Percentiles rank a stretch among this genome's conserved stretches.
phyloP scores from a whole-genome alignment of 2,113 vertebrate genomes.

The Protobothrops mucrosquamatus region DNA sequence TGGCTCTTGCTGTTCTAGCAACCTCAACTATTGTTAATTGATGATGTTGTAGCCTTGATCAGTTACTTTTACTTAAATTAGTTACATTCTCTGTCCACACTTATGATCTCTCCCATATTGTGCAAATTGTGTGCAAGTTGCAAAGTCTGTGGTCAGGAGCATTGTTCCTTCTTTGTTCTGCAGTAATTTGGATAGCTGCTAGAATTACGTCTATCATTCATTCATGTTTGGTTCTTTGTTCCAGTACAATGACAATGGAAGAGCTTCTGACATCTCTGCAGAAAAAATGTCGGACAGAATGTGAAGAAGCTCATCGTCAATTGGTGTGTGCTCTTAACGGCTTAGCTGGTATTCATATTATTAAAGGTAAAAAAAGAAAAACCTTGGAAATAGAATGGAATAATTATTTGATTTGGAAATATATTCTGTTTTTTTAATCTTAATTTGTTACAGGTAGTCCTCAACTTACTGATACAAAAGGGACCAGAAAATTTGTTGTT shows the following conservation, averaged over 20 bases:
- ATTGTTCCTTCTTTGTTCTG: background rate
- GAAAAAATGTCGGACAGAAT: slow-evolving; percentile 96
- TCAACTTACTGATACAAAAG: background rate
- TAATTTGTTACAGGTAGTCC: background rate
- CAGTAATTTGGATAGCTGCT: background rate
- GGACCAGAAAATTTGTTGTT: background rate
- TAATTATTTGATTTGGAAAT: background rate
- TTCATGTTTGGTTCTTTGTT: slow-evolving; percentile 46
- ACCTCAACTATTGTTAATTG: background rate
- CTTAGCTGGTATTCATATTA: slow-evolving; percentile 96
- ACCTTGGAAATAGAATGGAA: slow-evolving; percentile 13
- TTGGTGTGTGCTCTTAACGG: slow-evolving; percentile 96
- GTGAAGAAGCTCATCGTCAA: slow-evolving; percentile 95
- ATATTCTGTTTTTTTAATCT: background rate
- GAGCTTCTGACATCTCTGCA: slow-evolving; percentile 93
- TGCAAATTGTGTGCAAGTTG: background rate
- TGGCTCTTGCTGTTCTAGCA: background rate
- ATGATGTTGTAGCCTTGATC: background rate
- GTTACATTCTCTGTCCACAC: background rate
- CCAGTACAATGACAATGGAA: slow-evolving; percentile 99
- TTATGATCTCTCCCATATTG: background rate
- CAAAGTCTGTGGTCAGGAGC: no score
- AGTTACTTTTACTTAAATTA: background rate
- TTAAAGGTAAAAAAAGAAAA: slow-evolving; percentile 82
- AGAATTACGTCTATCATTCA: background rate